These are phyloP conservation scores for Mus pahari DNA, from an alignment of 2,113 vertebrate genomes.

Conservation along the genomic window DNA sequence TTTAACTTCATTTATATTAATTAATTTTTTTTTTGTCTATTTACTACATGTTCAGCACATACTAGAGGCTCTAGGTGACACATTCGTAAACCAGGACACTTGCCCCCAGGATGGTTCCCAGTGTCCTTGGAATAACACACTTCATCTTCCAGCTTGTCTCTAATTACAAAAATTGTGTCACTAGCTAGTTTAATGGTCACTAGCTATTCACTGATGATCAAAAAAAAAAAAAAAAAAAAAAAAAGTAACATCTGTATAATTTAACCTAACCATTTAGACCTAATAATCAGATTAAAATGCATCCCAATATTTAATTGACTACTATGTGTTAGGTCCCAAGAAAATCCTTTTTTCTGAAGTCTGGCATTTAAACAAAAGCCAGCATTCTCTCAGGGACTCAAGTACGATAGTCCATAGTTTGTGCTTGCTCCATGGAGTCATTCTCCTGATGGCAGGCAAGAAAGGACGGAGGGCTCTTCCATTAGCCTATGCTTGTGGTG, in stretches of 20 bases:
- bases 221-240: no score
- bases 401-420: neutral
- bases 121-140: neutral
- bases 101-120: neutral
- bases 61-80: neutral
- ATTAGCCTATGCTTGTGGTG: neutral
- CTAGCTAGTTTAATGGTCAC: neutral
- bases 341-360: neutral
- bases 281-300: conserved; percentile 20
- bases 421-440: neutral
- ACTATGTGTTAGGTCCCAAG: neutral
- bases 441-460: neutral
- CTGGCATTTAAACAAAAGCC: neutral
- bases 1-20: conserved; percentile 15
- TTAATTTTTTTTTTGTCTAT: neutral
- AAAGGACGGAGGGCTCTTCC: neutral
- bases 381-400: neutral
- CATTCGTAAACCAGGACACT: neutral
- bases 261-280: conserved; percentile 35
- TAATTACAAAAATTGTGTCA: neutral
- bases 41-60: neutral
- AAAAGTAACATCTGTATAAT: conserved; percentile 6
- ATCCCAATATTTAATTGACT: neutral
- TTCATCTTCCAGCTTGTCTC: neutral
- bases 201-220: neutral